Conservation (phyloP, 2,113 vertebrate species). For the Scatophagus argus region DNA sequence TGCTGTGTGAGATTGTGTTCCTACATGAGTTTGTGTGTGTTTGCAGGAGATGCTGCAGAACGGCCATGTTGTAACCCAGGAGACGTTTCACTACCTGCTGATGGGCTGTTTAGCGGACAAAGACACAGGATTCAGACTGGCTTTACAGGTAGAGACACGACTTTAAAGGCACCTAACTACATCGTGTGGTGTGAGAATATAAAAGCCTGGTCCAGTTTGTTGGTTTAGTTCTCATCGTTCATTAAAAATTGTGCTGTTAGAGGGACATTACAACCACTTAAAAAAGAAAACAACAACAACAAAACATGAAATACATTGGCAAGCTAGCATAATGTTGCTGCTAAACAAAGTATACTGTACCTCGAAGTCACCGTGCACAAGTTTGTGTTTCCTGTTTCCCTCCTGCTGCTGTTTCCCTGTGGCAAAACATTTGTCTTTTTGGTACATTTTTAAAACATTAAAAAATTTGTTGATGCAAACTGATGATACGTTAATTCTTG, state of each 20-base stretch:
- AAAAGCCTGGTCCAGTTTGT: neutral
- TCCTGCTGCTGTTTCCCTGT: no score
- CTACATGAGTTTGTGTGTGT: neutral
- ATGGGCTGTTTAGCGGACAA: conserved; percentile 93
- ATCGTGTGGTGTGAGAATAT: neutral
- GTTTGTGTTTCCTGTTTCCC: no score
- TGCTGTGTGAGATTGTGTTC: neutral
- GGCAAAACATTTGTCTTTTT: no score
- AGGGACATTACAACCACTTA: neutral
- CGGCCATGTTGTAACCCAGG: conserved; percentile 86
- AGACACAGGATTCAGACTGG: conserved; percentile 87
- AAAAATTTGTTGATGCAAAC: neutral
- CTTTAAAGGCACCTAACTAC: neutral
- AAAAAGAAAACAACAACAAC: no score
- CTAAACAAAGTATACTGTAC: neutral
- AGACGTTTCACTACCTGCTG: conserved; percentile 93
- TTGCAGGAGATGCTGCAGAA: conserved; percentile 91
- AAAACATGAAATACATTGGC: neutral
- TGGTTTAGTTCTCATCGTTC: no score
- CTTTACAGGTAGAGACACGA: conserved; percentile 91
- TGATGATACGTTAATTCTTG: no score
- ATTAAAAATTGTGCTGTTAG: neutral
- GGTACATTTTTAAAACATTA: no score
- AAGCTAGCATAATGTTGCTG: neutral
- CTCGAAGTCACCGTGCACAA: neutral